Evolutionary conservation across 2,888 invertebrate genomes (phyloP), one percentile per base, ranked within the genome.

Genomic region (Sesia apiformis): DNA sequence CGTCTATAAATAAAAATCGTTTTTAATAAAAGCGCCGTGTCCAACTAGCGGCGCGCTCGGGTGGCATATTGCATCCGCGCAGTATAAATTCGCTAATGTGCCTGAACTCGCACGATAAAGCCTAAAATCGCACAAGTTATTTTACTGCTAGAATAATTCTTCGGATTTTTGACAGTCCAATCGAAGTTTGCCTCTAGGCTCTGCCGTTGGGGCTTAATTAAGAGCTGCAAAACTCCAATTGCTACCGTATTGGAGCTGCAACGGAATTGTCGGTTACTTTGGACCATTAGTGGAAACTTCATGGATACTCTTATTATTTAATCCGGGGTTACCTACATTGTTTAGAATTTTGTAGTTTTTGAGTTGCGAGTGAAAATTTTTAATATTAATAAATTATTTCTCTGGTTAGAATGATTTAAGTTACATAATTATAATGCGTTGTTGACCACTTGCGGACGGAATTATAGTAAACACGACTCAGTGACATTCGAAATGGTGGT

Each of bases 111-210:
- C 62, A 66, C 85, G 88, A 88, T 88, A 89, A 85, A 85, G 80
- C 81, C 86, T 85, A 86, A 88, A 86, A 84, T 86, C 80, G 84
- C 73, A 73, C 75, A 84, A 88, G 80, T 88, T 87, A 88, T 86
- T 87, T 81, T 76, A 81, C 81, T 78, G 72, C 76, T 74, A 76
- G 80, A 82, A 88, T 89, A 88, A 88, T 87, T 88, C 88, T 87
- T 88, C 78, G 84, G 83, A 86, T 89, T 88, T 89, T 89, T 89
- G 88, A 89, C 88, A 88, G 89, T 78, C 82, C 85, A 87, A 88
- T 89, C 85, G 88, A 88, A 88, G 84, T 88, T 87, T 81, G 79
- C 81, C 83, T 76, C 84, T 81, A 84, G 84, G 83, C 83, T 60
- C 65, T 72, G 78, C 78, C 74, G 73, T 70, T 67, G 69, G 63